A percentile compares a stretch with the other conserved stretches of the same genome.
These are phyloP conservation scores for Menidia beryllina DNA, from an alignment of 2,113 vertebrate species.

Conservation along the genomic window DNA sequence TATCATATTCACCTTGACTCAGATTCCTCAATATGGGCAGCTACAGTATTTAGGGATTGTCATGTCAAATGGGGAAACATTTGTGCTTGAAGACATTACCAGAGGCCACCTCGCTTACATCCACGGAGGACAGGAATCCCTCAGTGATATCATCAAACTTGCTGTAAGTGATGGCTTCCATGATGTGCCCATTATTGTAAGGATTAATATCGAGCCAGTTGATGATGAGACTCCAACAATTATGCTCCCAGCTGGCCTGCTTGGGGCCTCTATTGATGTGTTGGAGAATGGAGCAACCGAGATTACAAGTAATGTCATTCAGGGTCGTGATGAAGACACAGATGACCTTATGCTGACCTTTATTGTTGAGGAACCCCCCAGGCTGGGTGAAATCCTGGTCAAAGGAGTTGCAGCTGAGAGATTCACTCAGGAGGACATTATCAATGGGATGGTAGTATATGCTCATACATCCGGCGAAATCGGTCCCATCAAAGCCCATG, in stretches of 20 bases:
- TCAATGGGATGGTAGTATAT: constrained; percentile 90
- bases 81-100: constrained; percentile 82
- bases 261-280: constrained; percentile 91
- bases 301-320: constrained; percentile 90
- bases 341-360: constrained; percentile 93
- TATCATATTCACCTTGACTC: constrained; percentile 87
- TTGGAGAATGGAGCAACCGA: constrained; percentile 91
- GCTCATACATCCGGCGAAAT: constrained; percentile 93
- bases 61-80: constrained; percentile 84
- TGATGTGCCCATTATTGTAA: constrained; percentile 89
- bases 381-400: constrained; percentile 88
- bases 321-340: constrained; percentile 87
- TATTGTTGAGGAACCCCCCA: constrained; percentile 88
- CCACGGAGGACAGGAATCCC: constrained; percentile 86
- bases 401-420: constrained; percentile 85
- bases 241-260: constrained; percentile 84
- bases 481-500: constrained; percentile 84
- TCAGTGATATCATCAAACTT: constrained; percentile 85
- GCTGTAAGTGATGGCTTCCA: constrained; percentile 93
- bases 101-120: constrained; percentile 81
- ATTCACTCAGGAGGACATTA: constrained; percentile 92
- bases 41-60: constrained; percentile 82
- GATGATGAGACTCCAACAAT: constrained; percentile 85
- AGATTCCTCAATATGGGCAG: constrained; percentile 80
- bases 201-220: constrained; percentile 84